Evolutionary conservation across 2,113 vertebrate species (phyloP), one percentile per base, ranked within the genome.

Genomic region (Struthidea cinerea): DNA sequence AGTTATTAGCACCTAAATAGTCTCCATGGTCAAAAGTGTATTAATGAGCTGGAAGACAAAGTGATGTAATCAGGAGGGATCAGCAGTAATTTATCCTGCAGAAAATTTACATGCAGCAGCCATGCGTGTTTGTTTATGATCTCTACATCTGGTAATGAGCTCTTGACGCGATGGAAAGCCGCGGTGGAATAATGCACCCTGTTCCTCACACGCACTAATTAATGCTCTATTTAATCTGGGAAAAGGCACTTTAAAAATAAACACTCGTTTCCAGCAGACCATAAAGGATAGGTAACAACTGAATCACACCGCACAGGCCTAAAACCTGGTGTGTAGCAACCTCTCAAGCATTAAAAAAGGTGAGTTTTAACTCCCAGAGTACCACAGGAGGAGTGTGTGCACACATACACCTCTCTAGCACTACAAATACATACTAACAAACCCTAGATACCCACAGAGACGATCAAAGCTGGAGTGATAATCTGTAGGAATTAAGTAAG

Each of bases 81-180:
- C 77, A 74, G 64, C 67, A 77, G 59, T 73, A 96, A 95, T 94
- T 94, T 71, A 53, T 94, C 55, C 93, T 87, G 75, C 82, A 85
- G 65, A 84, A 76, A 68, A 94, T 90, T 94, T 93, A 92, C 83
- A 73, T 23, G 63, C 88, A 93, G 78, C 91, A 90, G 83, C 89
- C 84, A 93, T 95, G 89, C 90, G 84, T 96, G 85, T 84, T 84
- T 96, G 94, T 95, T 96, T 97, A 96, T 91, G 78, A 89, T 94
- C 78, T 77, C 63, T 89, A 39, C 91, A 87, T 91, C 92, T 96
- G 96, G 88, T 91, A 95, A 95, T 47, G 59, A 93, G 80, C 77
- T 91, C 96, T 80, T 35, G 9, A 93, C 47, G n/a, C 33, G 33
- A 89, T 87, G 87, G 94, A 95, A 94, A 94, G 85, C 88, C 90